Evolutionary conservation across 1,140 invertebrate genomes (phyloP).

Genomic region (Cydia pomonella): DNA sequence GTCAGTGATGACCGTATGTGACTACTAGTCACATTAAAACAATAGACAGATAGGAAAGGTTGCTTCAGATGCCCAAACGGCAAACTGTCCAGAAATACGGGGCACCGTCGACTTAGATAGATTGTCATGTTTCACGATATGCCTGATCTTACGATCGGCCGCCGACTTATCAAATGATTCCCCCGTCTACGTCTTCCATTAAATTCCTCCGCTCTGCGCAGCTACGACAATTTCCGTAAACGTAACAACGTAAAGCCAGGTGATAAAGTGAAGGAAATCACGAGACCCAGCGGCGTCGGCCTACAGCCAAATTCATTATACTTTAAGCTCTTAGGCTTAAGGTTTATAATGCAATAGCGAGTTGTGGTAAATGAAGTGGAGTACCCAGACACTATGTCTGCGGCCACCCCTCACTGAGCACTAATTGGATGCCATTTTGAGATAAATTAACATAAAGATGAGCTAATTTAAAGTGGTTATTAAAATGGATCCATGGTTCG

Average conservation of each 20-base stretch:
- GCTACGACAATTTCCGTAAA: background rate
- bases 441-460: constrained; percentile 14
- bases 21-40: no score
- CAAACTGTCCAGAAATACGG: no score
- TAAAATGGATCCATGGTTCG: background rate
- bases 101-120: no score
- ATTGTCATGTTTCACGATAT: no score
- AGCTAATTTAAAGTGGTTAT: background rate
- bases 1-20: no score
- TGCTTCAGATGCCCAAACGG: no score
- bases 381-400: background rate
- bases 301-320: background rate
- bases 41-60: no score
- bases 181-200: background rate
- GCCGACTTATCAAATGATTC: background rate
- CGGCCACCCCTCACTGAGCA: constrained; percentile 7
- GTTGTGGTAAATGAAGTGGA: background rate
- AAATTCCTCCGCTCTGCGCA: background rate
- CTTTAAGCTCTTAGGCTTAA: background rate
- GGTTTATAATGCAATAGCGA: background rate
- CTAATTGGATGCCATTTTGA: constrained; percentile 8
- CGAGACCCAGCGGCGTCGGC: constrained; percentile 5
- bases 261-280: constrained; percentile 8
- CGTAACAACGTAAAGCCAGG: background rate
- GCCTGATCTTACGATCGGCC: no score